Percentiles rank a stretch among this genome's conserved stretches.
These are phyloP conservation scores for Zosterops lateralis DNA, from an alignment of 2,113 vertebrate genomes.

Conservation along the genomic window DNA sequence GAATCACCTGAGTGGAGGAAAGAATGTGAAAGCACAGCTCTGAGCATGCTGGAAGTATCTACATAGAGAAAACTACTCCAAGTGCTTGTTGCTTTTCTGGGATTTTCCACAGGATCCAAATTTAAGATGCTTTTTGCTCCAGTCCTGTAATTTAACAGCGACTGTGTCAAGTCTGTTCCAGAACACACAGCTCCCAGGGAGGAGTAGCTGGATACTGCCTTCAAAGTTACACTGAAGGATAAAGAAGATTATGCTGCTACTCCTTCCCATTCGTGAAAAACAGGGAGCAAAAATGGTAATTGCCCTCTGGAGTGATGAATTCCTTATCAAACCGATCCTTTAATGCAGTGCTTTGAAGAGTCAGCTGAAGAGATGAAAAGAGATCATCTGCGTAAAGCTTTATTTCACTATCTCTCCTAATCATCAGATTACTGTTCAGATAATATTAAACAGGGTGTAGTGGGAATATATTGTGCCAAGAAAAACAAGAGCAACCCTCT, in stretches of 20 bases:
- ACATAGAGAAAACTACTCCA: background rate
- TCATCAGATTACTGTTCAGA: conserved; percentile 57
- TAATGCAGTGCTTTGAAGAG: conserved; percentile 38
- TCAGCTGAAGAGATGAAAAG: conserved; percentile 59
- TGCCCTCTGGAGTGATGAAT: conserved; percentile 28
- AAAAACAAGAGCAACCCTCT: conserved; percentile 51
- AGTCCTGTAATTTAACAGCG: conserved; percentile 58
- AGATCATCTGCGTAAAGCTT: conserved; percentile 52
- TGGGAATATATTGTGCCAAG: conserved; percentile 41
- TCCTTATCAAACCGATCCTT: conserved; percentile 41
- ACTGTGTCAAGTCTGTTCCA: conserved; percentile 46
- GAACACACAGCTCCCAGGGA: conserved; percentile 15
- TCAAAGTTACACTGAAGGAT: conserved; percentile 25
- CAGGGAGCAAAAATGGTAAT: conserved; percentile 31
- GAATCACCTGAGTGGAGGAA: background rate
- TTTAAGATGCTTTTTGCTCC: conserved; percentile 30
- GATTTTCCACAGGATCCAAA: conserved; percentile 54
- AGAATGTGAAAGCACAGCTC: background rate
- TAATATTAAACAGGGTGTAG: conserved; percentile 53
- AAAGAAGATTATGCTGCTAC: background rate
- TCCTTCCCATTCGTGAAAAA: conserved; percentile 25
- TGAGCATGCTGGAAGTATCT: background rate
- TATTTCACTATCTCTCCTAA: conserved; percentile 40
- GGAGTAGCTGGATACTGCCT: background rate
- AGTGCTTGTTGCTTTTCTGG: conserved; percentile 20